These are phyloP conservation scores for Pedicia rivosa DNA, from an alignment of 2,888 invertebrate species.

Conservation along the genomic window DNA sequence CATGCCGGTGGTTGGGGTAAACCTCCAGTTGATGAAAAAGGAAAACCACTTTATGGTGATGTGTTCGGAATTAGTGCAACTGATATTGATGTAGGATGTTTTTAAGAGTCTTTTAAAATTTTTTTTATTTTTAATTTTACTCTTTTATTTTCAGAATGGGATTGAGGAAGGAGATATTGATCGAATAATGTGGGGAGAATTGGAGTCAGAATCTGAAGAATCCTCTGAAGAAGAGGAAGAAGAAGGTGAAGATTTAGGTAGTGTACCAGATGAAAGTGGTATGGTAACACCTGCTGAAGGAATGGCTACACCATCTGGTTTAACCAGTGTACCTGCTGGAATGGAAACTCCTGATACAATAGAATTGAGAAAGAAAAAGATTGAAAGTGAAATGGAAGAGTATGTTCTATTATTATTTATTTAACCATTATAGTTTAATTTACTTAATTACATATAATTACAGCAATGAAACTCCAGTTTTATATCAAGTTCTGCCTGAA, in stretches of 20 bases:
- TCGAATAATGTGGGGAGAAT: slow-evolving; percentile 89
- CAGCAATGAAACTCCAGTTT: slow-evolving; percentile 81
- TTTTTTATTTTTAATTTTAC: slow-evolving; percentile 8
- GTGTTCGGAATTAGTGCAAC: slow-evolving; percentile 80
- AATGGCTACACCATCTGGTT: slow-evolving; percentile 86
- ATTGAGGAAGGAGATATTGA: slow-evolving; percentile 81
- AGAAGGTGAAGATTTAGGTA: slow-evolving; percentile 38
- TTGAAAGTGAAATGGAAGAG: slow-evolving; percentile 94
- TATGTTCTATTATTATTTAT: slow-evolving; percentile 23
- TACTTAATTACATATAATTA: slow-evolving; percentile 11
- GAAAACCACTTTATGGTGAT: slow-evolving; percentile 95
- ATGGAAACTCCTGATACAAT: slow-evolving; percentile 98
- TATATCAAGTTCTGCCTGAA: slow-evolving; percentile 93
- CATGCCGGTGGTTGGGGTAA: slow-evolving; percentile 99
- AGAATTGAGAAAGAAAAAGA: slow-evolving; percentile 91
- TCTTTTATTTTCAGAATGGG: slow-evolving; percentile 31
- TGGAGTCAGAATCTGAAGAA: slow-evolving; percentile 67
- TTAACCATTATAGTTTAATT: slow-evolving; percentile 6
- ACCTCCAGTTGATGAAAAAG: slow-evolving; percentile 96
- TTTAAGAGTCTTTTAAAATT: slow-evolving; percentile 1
- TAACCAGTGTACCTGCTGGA: slow-evolving; percentile 80
- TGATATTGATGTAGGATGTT: slow-evolving; percentile 51
- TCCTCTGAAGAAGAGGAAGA: slow-evolving; percentile 51
- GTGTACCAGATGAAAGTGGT: slow-evolving; percentile 56
- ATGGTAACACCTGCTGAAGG: slow-evolving; percentile 88